Conservation (phyloP, 2,888 invertebrate genomes). For the Hypomecis atomaria region DNA sequence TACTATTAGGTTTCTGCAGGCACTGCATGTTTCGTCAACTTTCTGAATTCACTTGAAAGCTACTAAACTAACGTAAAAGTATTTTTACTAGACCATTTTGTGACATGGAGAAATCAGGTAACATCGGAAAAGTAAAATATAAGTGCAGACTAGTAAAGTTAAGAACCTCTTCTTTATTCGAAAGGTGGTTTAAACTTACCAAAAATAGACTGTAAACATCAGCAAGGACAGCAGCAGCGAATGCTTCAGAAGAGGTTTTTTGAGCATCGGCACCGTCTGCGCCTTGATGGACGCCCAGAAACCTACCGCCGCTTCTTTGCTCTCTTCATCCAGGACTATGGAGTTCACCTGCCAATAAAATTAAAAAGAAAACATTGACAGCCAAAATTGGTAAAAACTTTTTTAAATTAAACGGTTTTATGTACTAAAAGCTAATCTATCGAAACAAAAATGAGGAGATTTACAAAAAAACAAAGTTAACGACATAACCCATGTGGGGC, state of each 20-base stretch:
- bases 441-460: background rate
- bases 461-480: background rate
- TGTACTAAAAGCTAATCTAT: too few species aligned
- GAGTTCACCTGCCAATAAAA: conserved; percentile 45
- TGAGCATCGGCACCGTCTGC: conserved; percentile 80
- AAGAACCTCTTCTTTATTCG: background rate
- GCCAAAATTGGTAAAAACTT: too few species aligned
- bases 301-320: conserved; percentile 32
- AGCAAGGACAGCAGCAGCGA: conserved; percentile 43
- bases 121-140: too few species aligned
- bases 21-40: too few species aligned
- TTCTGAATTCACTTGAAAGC: too few species aligned
- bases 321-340: conserved; percentile 47
- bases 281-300: conserved; percentile 56
- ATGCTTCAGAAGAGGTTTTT: conserved; percentile 60
- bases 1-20: too few species aligned
- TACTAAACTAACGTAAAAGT: too few species aligned
- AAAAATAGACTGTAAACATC: conserved; percentile 80
- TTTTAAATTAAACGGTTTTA: too few species aligned
- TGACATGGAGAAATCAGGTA: too few species aligned
- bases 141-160: too few species aligned
- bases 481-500: too few species aligned
- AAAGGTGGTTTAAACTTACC: conserved; percentile 56
- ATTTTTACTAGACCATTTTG: too few species aligned
- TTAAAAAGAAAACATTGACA: background rate